Evolutionary conservation across 2,113 vertebrate species (phyloP).

Genomic region (Merops nubicus): DNA sequence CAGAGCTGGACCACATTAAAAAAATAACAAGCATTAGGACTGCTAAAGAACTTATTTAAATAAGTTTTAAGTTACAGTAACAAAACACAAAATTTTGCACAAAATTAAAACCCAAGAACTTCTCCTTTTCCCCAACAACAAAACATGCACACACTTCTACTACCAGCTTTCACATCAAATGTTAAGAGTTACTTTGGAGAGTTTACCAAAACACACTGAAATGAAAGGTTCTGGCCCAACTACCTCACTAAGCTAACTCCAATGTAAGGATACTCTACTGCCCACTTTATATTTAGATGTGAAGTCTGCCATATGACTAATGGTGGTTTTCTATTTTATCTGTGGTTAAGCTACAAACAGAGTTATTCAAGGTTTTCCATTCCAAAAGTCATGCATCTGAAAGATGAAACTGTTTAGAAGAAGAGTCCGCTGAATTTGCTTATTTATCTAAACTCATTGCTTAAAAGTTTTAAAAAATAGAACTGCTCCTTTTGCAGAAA

Average conservation of each 20-base stretch:
- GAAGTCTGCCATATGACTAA: neutral
- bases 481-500: neutral
- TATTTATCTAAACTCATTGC: neutral
- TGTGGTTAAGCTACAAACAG: neutral
- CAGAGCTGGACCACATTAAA: neutral
- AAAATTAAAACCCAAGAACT: neutral
- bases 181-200: neutral
- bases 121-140: accelerated
- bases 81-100: neutral
- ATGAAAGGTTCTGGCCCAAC: neutral
- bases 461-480: neutral
- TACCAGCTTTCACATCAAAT: neutral
- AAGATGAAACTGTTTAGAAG: neutral
- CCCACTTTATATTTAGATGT: neutral
- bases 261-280: neutral
- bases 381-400: neutral
- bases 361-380: neutral
- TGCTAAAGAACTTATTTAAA: neutral
- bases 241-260: neutral
- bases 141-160: neutral
- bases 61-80: neutral
- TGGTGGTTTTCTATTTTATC: neutral
- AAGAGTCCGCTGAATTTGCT: neutral
- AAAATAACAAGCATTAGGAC: neutral
- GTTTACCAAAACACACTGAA: neutral